A percentile compares a stretch with the other conserved stretches of the same genome.
Evolutionary conservation across 1,140 invertebrate species (phyloP).

Genomic region (Neotoxoptera formosana): DNA sequence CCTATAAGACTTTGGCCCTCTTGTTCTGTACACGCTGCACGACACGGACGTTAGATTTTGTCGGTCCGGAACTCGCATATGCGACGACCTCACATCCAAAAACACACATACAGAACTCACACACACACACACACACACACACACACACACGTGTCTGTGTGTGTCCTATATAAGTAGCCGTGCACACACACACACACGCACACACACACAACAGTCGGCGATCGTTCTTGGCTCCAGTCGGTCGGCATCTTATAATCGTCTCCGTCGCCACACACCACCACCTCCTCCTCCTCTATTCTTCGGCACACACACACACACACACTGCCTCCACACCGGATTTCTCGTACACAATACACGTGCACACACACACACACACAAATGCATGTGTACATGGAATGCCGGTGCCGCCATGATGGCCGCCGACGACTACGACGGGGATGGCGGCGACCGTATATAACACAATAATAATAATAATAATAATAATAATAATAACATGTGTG

Average conservation of each 20-base stretch:
- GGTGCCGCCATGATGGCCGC: slow-evolving; percentile 25
- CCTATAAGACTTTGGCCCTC: slow-evolving; percentile 4
- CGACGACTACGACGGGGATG: slow-evolving; percentile 22
- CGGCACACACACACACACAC: not conserved
- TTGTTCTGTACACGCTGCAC: not conserved
- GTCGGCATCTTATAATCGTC: slow-evolving; percentile 38
- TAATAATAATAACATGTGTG: not conserved
- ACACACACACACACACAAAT: not conserved
- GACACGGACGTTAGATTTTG: slow-evolving; percentile 7
- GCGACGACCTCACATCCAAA: not conserved
- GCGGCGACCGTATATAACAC: not conserved
- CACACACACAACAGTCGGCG: not conserved
- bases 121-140: not conserved
- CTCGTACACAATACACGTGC: not conserved
- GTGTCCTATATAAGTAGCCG: not conserved
- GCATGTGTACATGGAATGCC: slow-evolving; percentile 5
- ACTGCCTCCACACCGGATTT: not conserved
- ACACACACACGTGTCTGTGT: not conserved
- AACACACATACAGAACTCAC: not conserved
- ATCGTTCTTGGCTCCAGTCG: slow-evolving; percentile 48
- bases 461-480: slow-evolving; percentile 21
- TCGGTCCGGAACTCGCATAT: not conserved
- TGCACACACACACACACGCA: no score
- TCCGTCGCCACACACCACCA: not conserved
- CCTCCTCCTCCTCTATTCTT: no score